Base-by-base conservation (phyloP, 2,888 invertebrate genomes). In the Thumatha senex region DNA sequence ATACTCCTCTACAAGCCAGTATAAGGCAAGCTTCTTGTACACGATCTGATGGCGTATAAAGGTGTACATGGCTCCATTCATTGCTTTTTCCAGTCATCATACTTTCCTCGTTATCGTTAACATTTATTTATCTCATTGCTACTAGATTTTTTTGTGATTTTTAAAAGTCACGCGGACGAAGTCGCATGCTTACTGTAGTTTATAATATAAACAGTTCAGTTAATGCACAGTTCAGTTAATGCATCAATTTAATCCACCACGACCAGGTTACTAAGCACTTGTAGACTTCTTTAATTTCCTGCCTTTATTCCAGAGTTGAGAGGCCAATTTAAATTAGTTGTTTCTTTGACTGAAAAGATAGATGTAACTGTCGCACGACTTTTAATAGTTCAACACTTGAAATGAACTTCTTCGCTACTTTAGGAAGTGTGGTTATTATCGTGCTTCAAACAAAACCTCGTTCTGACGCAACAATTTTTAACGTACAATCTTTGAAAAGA, bases 301-400 rank as follows among this genome's bases (percentile, higher is more conserved):
- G 54, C 56, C 55, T 59, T 64, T 65, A 59, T 56, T 70, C 58
- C 61, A 59, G 48, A 49, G 51, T 52, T 56, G 46, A 57, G 60
- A 57, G 76, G 63, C 63, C 74, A 73, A 61, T 59, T 64, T 75
- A 74, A 72, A 70, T 73, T 72, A 75, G 72, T 76, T 72, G 69
- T 71, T 71, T 66, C 72, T 69, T 69, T 63, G 69, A 63, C 67
- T 67, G 60, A 54, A 50, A 71, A 75, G 78, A 78, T 76, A 77
- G 76, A 79, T 77, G 71, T 63, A 67, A 70, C 67, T 70, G 73
- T 76, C 73, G 64, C 74, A 63, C 63, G 66, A 70, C 66, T 59
- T 51, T 40, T 24, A 46, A 44, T 52, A 67, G 61, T 61, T 67
- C 52, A 58, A 50, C 65, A 54, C 53, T 62, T 65, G 18, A 46